Evolutionary conservation across 1,140 invertebrate genomes (phyloP), one percentile per base, ranked within the genome.

Genomic region (Pomacea maculata): DNA sequence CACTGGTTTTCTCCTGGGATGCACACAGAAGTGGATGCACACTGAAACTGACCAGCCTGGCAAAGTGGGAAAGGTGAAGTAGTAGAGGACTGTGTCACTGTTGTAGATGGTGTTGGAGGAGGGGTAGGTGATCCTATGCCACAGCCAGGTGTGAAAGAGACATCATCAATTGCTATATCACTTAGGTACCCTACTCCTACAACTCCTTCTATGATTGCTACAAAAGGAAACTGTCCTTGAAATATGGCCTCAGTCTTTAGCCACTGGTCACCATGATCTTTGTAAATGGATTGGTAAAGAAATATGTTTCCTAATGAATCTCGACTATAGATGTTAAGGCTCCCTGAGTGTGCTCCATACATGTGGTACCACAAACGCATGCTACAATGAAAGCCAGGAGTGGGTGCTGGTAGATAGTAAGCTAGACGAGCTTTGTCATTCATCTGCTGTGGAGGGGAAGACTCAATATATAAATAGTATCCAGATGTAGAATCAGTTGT

Each of bases 341-440:
- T 85, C 79, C 17, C 88, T 74, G 80, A 82, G 83, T 65, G 86
- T 63, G 78, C 71, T 55, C 77, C 88, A 45, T 63, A 81, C 84
- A 80, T 92, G 85, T 91, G 86, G 75, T 92, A 92, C 78, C 85
- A 90, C 64, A 91, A 89, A 65, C 88, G 78, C 82, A 91, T 86
- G 70, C 83, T 95, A 25, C 85, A 89, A 19, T 81, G 17, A 80
- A 68, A 79, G 87, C 82, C 78, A 19, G 78, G 77, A n/a, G 79
- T 87, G 70, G 84, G 79, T 10, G 68, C 70, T 45, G 89, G 87
- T 17, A 89, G 83, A 71, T 84, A 78, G 57, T 86, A 85, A 9
- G 93, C 91, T 0, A 96, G 92, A 55, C 95, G 93, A 0, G 95
- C 95, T 0, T 93, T 94, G 80, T 95, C 95, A 87, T 95, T 95